phyloP scores from a whole-genome alignment of 2,113 vertebrate species.

The Scalopus aquaticus region DNA sequence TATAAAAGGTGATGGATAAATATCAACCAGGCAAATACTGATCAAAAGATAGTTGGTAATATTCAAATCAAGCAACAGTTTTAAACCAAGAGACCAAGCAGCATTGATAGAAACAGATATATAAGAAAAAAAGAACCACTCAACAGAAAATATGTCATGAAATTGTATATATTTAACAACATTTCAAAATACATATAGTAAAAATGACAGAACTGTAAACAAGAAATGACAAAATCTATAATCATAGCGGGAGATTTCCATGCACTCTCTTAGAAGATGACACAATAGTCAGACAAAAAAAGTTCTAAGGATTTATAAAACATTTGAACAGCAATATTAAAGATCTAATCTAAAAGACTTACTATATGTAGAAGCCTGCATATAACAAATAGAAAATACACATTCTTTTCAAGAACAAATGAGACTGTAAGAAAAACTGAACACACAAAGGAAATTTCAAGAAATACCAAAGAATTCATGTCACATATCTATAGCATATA shows the following conservation, averaged over 20 bases:
- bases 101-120: not conserved
- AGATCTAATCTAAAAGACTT: not conserved
- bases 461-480: not conserved
- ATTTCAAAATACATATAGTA: slow-evolving; percentile 11
- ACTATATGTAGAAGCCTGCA: not conserved
- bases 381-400: slow-evolving; percentile 4
- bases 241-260: not conserved
- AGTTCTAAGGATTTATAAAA: not conserved
- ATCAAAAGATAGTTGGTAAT: not conserved
- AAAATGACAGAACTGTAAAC: not conserved
- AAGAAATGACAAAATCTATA: not conserved
- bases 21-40: not conserved
- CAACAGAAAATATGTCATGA: not conserved
- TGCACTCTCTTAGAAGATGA: not conserved
- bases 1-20: not conserved
- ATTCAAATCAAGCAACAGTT: not conserved
- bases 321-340: not conserved
- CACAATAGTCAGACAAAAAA: not conserved
- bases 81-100: not conserved
- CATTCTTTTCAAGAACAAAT: not conserved
- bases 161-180: not conserved
- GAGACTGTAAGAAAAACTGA: not conserved
- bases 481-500: not conserved
- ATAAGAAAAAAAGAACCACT: not conserved
- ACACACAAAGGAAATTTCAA: slow-evolving; percentile 23